A percentile compares a stretch with the other conserved stretches of the same genome.
These are phyloP conservation scores for Macrophya alboannulata DNA, from an alignment of 2,888 invertebrate genomes.

Conservation along the genomic window DNA sequence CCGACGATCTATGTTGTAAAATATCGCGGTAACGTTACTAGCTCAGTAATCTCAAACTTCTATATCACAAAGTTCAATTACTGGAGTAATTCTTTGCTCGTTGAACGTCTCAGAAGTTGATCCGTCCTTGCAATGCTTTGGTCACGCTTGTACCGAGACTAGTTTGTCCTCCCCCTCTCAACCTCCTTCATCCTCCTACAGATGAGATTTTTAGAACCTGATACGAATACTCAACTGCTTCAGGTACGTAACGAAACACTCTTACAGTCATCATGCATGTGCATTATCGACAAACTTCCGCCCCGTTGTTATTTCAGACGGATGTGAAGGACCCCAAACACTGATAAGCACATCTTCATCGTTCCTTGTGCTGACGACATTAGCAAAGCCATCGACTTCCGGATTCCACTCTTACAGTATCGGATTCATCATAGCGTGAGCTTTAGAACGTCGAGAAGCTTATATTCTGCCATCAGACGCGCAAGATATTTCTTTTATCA, in stretches of 20 bases:
- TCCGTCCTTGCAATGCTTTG: slow-evolving; percentile 31
- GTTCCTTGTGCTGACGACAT: neutral
- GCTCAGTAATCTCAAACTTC: neutral
- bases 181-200: slow-evolving; percentile 19
- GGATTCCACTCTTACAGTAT: neutral
- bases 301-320: neutral
- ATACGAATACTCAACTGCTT: neutral
- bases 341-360: neutral
- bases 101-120: slow-evolving; percentile 19
- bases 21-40: neutral
- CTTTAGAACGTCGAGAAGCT: neutral
- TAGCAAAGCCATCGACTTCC: neutral
- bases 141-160: slow-evolving; percentile 22
- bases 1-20: neutral
- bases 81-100: slow-evolving; percentile 3
- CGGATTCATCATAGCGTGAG: neutral
- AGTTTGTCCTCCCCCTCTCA: slow-evolving; percentile 7
- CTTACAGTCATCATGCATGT: neutral
- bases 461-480: neutral
- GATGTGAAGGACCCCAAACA: neutral
- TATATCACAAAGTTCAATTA: slow-evolving; percentile 12
- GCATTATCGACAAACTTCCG: neutral
- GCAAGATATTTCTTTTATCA: neutral
- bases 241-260: neutral
- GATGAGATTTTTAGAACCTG: slow-evolving; percentile 13